Evolutionary conservation across 2,797 vertebrate species (phyloP).

Genomic region (Pachyuromys duprasi): DNA sequence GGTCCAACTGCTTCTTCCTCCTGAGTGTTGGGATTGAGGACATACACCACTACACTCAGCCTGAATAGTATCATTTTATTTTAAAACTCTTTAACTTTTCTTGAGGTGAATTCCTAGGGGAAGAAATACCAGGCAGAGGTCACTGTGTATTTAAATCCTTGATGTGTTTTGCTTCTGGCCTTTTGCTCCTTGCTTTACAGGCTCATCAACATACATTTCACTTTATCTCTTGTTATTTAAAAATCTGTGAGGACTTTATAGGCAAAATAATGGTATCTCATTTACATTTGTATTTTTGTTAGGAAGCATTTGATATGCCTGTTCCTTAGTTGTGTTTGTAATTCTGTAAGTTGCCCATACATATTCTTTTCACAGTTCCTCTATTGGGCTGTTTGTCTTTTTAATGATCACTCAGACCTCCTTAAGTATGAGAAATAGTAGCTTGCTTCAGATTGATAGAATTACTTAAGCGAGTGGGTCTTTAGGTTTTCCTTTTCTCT

Average conservation of each 20-base stretch:
- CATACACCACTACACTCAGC: not conserved
- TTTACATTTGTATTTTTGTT: not conserved
- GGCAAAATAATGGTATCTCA: not conserved
- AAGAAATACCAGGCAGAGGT: not conserved
- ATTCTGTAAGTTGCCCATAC: not conserved
- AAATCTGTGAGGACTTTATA: not conserved
- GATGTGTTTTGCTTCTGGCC: not conserved
- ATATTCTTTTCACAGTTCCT: not conserved
- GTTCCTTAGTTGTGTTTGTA: not conserved
- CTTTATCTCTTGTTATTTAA: constrained; percentile 23
- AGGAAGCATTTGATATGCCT: constrained; percentile 3
- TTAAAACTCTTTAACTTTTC: not conserved
- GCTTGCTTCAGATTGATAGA: not conserved
- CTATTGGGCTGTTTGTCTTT: not conserved
- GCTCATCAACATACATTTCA: not conserved
- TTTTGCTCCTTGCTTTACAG: not conserved
- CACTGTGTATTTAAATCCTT: not conserved
- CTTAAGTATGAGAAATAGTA: constrained; percentile 19
- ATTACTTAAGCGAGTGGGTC: not conserved
- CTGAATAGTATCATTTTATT: not conserved
- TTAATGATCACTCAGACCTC: not conserved
- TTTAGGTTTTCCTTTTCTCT: not conserved
- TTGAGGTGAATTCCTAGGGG: not conserved
- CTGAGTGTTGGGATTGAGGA: not conserved
- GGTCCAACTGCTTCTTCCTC: not conserved